A percentile compares a stretch with the other conserved stretches of the same genome.
Evolutionary conservation across 2,113 vertebrate species (phyloP).

Genomic region (Zosterops hypoxanthus): DNA sequence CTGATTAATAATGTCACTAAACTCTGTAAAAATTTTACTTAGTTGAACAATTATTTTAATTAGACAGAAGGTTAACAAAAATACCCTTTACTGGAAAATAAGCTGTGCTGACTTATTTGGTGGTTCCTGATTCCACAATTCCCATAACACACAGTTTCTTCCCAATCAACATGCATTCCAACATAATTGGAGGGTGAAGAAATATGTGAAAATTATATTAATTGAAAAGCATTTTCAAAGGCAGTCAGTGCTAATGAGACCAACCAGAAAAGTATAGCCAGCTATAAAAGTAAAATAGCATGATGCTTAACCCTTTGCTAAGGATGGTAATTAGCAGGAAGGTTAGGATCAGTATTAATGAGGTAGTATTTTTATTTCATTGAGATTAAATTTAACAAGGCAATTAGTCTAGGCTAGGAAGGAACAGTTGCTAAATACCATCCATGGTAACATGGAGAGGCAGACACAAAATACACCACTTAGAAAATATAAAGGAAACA

Average conservation of each 20-base stretch:
- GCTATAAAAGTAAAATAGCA: background rate
- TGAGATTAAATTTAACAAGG: constrained; percentile 6
- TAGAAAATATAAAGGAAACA: background rate
- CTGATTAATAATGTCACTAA: background rate
- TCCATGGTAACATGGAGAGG: background rate
- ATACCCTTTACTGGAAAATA: background rate
- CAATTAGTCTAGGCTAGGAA: background rate
- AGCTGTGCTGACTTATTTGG: background rate
- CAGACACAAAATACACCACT: background rate
- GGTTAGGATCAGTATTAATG: background rate
- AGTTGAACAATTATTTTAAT: background rate
- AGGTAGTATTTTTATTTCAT: background rate
- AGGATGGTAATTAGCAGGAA: constrained; percentile 10
- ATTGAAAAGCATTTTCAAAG: constrained; percentile 43
- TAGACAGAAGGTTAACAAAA: background rate
- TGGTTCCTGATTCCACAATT: background rate
- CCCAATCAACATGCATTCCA: background rate
- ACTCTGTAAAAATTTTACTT: background rate
- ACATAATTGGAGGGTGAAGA: background rate
- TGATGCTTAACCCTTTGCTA: constrained; percentile 27
- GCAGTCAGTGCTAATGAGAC: constrained; percentile 1
- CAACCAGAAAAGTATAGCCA: background rate
- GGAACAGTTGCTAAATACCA: background rate
- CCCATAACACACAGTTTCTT: background rate
- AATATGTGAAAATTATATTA: constrained; percentile 8